Percentiles rank a stretch among this genome's conserved stretches.
phyloP scores from a whole-genome alignment of 2,113 vertebrate species.

The Silurus glanis region DNA sequence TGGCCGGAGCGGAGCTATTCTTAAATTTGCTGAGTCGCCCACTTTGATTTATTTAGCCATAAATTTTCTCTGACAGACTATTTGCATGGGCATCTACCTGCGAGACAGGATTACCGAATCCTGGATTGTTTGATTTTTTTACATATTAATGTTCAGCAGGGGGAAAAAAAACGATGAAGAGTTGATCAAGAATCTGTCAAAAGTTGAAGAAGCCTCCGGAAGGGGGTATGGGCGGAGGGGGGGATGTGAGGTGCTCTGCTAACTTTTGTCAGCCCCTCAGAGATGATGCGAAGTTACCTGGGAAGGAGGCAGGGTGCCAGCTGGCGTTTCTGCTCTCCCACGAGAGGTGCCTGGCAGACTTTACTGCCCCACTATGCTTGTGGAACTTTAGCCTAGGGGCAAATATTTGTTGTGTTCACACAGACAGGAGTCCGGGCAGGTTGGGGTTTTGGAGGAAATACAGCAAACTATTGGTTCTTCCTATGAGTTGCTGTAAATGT shows the following conservation, averaged over 20 bases:
- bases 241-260: constrained; percentile 26
- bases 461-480: not conserved
- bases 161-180: not conserved
- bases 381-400: constrained; percentile 85
- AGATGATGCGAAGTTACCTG: constrained; percentile 59
- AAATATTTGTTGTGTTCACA: constrained; percentile 85
- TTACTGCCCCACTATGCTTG: constrained; percentile 66
- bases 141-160: constrained; percentile 29
- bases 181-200: constrained; percentile 10
- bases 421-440: constrained; percentile 72
- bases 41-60: constrained; percentile 43
- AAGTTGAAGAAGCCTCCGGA: not conserved
- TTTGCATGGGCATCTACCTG: constrained; percentile 30
- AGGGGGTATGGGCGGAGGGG: not conserved
- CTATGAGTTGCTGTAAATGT: not conserved
- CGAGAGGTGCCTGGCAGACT: constrained; percentile 43
- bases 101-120: constrained; percentile 5
- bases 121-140: constrained; percentile 18
- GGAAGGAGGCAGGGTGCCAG: constrained; percentile 69
- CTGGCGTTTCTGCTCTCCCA: constrained; percentile 52
- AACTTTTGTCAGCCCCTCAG: not conserved
- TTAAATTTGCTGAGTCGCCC: constrained; percentile 38
- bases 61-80: constrained; percentile 34
- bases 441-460: constrained; percentile 41
- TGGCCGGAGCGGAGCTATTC: constrained; percentile 32